A percentile compares a stretch with the other conserved stretches of the same genome.
These are phyloP conservation scores for Halictus ligatus DNA, from an alignment of 2,888 invertebrate species.

Conservation along the genomic window DNA sequence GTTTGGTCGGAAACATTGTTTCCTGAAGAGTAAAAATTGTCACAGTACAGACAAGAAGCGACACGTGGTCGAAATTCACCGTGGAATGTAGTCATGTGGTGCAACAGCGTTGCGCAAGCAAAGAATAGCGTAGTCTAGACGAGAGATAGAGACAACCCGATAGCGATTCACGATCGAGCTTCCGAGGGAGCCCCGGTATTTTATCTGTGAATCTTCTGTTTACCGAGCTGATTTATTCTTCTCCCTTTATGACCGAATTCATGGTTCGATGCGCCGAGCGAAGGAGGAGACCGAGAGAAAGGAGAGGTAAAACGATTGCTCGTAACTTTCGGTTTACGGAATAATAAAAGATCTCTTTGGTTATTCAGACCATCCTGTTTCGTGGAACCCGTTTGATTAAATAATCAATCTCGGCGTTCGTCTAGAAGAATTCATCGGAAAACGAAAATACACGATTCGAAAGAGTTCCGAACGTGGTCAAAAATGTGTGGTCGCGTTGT, in stretches of 20 bases:
- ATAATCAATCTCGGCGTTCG: not conserved
- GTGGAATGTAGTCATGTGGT: not conserved
- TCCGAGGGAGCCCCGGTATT: slow-evolving; percentile 21
- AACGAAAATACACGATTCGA: not conserved
- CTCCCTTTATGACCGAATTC: slow-evolving; percentile 14
- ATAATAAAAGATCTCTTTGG: not conserved
- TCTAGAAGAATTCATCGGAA: not conserved
- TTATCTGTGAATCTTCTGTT: slow-evolving; percentile 36
- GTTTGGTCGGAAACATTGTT: not conserved
- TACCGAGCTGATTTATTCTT: slow-evolving; percentile 26
- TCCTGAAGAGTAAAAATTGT: not conserved
- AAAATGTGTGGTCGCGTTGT: too few relatives aligned
- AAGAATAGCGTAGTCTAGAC: slow-evolving; percentile 4
- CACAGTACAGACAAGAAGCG: not conserved
- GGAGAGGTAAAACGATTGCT: not conserved
- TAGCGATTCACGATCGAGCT: slow-evolving; percentile 17
- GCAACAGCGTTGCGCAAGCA: slow-evolving; percentile 20
- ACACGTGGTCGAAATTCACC: slow-evolving; percentile 41
- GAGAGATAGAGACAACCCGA: not conserved
- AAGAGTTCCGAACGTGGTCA: too few relatives aligned
- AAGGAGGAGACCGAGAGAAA: not conserved
- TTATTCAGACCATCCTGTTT: not conserved
- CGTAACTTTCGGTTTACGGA: slow-evolving; percentile 6
- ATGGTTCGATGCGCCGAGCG: slow-evolving; percentile 13
- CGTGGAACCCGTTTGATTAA: not conserved